Evolutionary conservation across 1,140 invertebrate species (phyloP), one percentile per base, ranked within the genome.

Genomic region (Parasteatoda tepidariorum): DNA sequence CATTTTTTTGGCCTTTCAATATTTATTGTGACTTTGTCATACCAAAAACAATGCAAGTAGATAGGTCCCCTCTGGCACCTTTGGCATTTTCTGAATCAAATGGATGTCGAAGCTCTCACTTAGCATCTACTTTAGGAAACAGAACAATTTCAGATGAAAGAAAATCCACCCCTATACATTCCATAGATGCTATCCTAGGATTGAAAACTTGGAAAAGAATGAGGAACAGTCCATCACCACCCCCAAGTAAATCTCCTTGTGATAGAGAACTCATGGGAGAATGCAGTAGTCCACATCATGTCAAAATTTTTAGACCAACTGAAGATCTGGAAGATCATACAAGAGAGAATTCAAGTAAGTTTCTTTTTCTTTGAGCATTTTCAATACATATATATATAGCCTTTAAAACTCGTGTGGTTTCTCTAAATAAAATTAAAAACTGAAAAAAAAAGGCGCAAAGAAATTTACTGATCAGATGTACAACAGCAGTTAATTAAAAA

Each of bases 161-260:
- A 2, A 87, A 34, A 62, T 6, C 57, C 28, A 55, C 54, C 34
- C 11, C 85, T 71, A 75, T 85, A 85, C 74, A 68, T 57, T 76
- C 34, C 15, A 84, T 84, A n/a, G 83, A 84, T n/a, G 83, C 73
- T 5, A 84, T 84, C 18, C 55, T 84, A 18, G 83, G 83, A 48
- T 54, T 84, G 48, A 76, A 55, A 34, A 61, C 61, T 4, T 78
- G 83, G 78, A 82, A 55, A 24, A 82, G 71, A 41, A 78, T 67
- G 62, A 66, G 62, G 30, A 62, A n/a, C 11, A 55, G 38, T 57
- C 62, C 75, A 22, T 78, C 75, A 2, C 68, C 68, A 3, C 73
- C 73, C 26, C 33, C 61, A 9, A 24, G 18, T 18, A 38, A 64
- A 13, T 76, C 73, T 4, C 59, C 73, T 9, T 24, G 41, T 26